Percentiles rank a stretch among this genome's conserved stretches.
Conservation (phyloP, 2,888 invertebrate genomes). For the Fissipunctia ypsillon region DNA sequence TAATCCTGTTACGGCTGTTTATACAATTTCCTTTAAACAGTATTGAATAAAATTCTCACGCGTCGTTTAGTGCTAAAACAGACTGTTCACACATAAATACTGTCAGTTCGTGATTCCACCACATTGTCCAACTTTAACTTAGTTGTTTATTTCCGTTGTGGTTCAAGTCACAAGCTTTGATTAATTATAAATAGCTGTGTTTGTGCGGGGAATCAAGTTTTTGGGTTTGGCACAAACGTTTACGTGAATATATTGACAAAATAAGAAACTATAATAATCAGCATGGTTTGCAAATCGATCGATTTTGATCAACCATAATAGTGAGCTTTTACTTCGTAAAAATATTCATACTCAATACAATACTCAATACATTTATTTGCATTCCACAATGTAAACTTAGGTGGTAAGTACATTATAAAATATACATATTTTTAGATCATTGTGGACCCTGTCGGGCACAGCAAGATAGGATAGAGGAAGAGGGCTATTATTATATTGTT, state of each 20-base stretch:
- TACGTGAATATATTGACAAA: not conserved
- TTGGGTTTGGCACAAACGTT: not conserved
- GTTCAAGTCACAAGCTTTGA: conserved; percentile 39
- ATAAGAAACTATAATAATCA: not conserved
- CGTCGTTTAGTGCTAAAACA: conserved; percentile 49
- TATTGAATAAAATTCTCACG: conserved; percentile 55
- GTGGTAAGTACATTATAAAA: too few species aligned
- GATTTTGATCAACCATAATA: not conserved
- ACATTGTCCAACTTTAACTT: conserved; percentile 52
- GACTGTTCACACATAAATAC: conserved; percentile 61
- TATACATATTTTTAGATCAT: too few species aligned
- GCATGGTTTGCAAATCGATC: not conserved
- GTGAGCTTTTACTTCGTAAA: not conserved
- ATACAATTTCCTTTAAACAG: conserved; percentile 30
- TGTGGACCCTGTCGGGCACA: too few species aligned
- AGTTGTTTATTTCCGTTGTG: conserved; percentile 45
- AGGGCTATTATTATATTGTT: too few species aligned
- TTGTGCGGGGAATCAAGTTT: not conserved
- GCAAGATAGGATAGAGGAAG: too few species aligned
- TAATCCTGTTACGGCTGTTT: conserved; percentile 11
- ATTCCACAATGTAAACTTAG: too few species aligned
- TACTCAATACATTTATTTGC: too few species aligned
- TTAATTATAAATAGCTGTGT: not conserved
- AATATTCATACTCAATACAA: too few species aligned
- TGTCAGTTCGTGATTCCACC: conserved; percentile 58